phyloP scores from a whole-genome alignment of 2,888 invertebrate genomes.

The Molanna angustata region DNA sequence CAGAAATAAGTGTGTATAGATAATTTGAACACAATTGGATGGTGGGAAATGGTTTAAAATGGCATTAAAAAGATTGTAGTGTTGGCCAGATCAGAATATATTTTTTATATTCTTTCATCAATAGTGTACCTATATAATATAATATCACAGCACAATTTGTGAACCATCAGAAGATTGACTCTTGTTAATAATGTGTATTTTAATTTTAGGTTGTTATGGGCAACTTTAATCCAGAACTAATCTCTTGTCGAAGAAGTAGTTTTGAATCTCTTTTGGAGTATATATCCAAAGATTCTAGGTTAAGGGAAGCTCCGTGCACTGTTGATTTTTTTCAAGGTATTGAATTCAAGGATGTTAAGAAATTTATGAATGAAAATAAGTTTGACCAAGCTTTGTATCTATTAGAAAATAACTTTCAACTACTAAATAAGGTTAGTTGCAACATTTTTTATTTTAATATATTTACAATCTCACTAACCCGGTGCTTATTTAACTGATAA shows the following conservation, averaged over 20 bases:
- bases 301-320: slow-evolving; percentile 58
- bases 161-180: background rate
- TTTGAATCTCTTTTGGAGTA: slow-evolving; percentile 63
- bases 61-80: no score
- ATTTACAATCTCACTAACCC: no score
- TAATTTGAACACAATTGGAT: no score
- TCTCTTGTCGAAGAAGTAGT: slow-evolving; percentile 60
- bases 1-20: no score
- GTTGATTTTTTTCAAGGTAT: slow-evolving; percentile 63
- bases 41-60: no score
- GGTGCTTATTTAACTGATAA: no score
- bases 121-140: no score
- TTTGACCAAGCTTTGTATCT: slow-evolving; percentile 61
- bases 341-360: slow-evolving; percentile 61
- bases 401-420: slow-evolving; percentile 65
- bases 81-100: no score
- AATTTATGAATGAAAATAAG: slow-evolving; percentile 56
- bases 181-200: no score
- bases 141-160: no score
- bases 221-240: slow-evolving; percentile 67
- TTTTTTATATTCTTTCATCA: no score
- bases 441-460: background rate
- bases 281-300: slow-evolving; percentile 53
- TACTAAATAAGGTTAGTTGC: slow-evolving; percentile 56
- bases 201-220: slow-evolving; percentile 61